These are phyloP conservation scores for Conus ventricosus DNA, from an alignment of 1,140 invertebrate species.

Conservation along the genomic window DNA sequence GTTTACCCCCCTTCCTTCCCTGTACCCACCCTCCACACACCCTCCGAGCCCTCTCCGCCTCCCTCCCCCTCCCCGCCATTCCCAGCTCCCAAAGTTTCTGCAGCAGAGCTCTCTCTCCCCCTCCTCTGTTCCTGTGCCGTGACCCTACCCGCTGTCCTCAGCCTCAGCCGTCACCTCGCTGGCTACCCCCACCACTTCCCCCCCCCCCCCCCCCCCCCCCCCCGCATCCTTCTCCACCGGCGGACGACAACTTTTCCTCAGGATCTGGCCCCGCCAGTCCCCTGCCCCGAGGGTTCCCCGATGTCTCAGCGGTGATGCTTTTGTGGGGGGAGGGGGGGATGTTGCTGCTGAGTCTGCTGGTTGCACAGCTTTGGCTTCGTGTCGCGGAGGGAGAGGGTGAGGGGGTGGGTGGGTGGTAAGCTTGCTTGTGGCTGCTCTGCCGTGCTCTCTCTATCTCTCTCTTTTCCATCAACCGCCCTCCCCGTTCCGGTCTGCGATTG, in stretches of 20 bases:
- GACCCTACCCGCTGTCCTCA: too few relatives aligned
- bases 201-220: neutral
- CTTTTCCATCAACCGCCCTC: neutral
- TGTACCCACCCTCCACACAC: neutral
- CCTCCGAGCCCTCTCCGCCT: neutral
- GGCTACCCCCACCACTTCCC: neutral
- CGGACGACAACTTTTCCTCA: too few relatives aligned
- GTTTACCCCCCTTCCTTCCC: neutral
- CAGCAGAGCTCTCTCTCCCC: too few relatives aligned
- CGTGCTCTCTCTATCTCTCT: neutral
- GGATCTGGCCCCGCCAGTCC: too few relatives aligned
- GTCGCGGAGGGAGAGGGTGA: too few relatives aligned
- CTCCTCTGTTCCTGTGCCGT: too few relatives aligned
- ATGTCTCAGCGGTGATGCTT: neutral
- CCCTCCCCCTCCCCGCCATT: neutral
- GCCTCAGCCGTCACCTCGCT: too few relatives aligned
- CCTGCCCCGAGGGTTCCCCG: neutral
- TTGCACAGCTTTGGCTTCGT: neutral
- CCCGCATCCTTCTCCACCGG: too few relatives aligned
- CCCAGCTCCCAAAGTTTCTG: too few relatives aligned
- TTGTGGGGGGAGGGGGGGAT: neutral
- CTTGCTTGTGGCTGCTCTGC: too few relatives aligned
- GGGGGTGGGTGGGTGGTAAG: too few relatives aligned
- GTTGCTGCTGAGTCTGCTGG: neutral
- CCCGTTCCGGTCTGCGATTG: constrained; percentile 4